A percentile compares a stretch with the other conserved stretches of the same genome.
Evolutionary conservation across 1,140 invertebrate genomes (phyloP).

Genomic region (Saccostrea glomerata): DNA sequence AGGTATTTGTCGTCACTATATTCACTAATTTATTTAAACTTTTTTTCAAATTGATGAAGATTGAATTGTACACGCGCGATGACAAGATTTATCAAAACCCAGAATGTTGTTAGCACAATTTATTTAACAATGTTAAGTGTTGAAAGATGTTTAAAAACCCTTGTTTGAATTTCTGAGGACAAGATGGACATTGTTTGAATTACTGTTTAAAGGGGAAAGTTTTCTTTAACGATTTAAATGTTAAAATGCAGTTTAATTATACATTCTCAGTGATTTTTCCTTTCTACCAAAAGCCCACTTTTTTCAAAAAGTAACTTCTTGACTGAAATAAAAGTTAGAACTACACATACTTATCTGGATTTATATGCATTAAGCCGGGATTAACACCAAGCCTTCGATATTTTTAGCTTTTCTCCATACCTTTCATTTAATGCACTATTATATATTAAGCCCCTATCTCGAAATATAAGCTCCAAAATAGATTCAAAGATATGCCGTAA

Average conservation of each 20-base stretch:
- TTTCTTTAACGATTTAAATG: not conserved
- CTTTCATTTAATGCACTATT: too few relatives aligned
- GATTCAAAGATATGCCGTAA: not conserved
- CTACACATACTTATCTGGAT: not conserved
- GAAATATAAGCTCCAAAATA: not conserved
- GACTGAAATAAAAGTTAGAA: not conserved
- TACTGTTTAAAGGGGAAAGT: not conserved
- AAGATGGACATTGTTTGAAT: not conserved
- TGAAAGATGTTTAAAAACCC: not conserved
- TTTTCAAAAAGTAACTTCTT: not conserved
- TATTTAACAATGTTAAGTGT: not conserved
- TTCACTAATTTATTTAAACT: not conserved
- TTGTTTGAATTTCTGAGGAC: not conserved
- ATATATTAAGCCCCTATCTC: too few relatives aligned
- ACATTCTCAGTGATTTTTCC: not conserved
- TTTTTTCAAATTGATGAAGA: not conserved
- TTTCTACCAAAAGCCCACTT: not conserved
- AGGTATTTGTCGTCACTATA: too few relatives aligned
- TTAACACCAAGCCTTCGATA: not conserved
- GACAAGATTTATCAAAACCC: not conserved
- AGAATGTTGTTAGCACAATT: not conserved
- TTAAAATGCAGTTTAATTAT: not conserved
- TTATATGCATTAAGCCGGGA: not conserved
- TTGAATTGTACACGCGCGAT: not conserved
- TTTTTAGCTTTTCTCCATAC: too few relatives aligned